These are phyloP conservation scores for Turritopsis dohrnii DNA, from an alignment of 30 jellyfish, hydroid and myxozoan species.

Conservation along the genomic window DNA sequence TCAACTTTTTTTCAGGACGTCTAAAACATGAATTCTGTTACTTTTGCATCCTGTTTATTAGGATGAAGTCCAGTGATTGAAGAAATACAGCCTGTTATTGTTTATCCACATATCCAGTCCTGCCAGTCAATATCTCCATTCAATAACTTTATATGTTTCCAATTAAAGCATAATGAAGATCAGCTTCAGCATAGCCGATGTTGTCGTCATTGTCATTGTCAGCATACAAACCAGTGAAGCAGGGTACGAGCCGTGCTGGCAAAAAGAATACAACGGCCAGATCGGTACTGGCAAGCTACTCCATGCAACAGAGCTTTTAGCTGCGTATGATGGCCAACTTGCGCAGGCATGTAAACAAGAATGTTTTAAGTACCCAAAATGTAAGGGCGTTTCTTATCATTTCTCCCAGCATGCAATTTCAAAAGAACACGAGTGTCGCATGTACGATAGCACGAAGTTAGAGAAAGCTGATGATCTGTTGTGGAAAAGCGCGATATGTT, in stretches of 20 bases:
- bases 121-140: not conserved
- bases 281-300: not conserved
- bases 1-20: no score
- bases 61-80: no score
- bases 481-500: not conserved
- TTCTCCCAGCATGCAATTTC: not conserved
- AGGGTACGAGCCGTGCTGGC: not conserved
- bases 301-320: not conserved
- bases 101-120: no score
- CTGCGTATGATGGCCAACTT: not conserved
- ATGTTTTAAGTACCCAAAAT: not conserved
- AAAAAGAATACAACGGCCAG: not conserved
- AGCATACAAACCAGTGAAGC: not conserved
- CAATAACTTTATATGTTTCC: no score
- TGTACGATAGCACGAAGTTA: not conserved
- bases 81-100: no score
- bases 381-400: not conserved
- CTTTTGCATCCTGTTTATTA: no score
- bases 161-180: not conserved
- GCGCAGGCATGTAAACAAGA: not conserved
- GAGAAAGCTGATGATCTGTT: not conserved
- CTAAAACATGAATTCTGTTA: no score
- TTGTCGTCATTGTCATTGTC: not conserved
- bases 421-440: not conserved
- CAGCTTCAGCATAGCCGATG: not conserved